These are phyloP conservation scores for Ichneumoninae sp. DNA, from an alignment of 2,888 invertebrate genomes.

Conservation along the genomic window DNA sequence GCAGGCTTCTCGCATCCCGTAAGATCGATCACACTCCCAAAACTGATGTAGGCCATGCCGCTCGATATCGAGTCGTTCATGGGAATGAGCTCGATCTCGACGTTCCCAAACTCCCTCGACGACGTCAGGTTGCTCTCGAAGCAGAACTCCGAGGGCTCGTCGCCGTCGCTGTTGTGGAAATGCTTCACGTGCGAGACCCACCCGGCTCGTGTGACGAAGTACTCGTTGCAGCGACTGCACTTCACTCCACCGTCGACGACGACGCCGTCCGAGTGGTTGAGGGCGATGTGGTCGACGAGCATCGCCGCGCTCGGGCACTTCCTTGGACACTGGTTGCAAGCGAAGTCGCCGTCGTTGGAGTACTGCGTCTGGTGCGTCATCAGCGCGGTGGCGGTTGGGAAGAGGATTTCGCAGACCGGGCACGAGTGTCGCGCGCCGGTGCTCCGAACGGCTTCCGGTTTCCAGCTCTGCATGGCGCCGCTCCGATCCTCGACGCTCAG, in stretches of 20 bases:
- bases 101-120: neutral
- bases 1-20: neutral
- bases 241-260: neutral
- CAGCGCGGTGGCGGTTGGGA: constrained; percentile 50
- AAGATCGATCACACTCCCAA: neutral
- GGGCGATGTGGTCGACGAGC: constrained; percentile 65
- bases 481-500: neutral
- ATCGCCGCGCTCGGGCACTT: constrained; percentile 58
- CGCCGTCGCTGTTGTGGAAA: constrained; percentile 58
- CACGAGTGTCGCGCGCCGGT: neutral
- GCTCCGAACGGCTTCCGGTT: neutral
- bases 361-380: constrained; percentile 65
- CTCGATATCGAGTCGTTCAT: constrained; percentile 7
- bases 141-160: constrained; percentile 39
- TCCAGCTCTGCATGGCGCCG: neutral
- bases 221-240: constrained; percentile 69
- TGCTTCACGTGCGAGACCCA: constrained; percentile 71
- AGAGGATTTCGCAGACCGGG: constrained; percentile 67
- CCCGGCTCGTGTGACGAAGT: constrained; percentile 40
- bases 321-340: constrained; percentile 68
- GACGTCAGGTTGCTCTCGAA: constrained; percentile 19
- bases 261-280: constrained; percentile 58
- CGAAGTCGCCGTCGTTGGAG: constrained; percentile 64
- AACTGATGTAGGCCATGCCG: constrained; percentile 7
- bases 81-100: constrained; percentile 25